Percentiles rank a stretch among this genome's conserved stretches.
Evolutionary conservation across 2,888 invertebrate species (phyloP).

Genomic region (Plebejus argus): DNA sequence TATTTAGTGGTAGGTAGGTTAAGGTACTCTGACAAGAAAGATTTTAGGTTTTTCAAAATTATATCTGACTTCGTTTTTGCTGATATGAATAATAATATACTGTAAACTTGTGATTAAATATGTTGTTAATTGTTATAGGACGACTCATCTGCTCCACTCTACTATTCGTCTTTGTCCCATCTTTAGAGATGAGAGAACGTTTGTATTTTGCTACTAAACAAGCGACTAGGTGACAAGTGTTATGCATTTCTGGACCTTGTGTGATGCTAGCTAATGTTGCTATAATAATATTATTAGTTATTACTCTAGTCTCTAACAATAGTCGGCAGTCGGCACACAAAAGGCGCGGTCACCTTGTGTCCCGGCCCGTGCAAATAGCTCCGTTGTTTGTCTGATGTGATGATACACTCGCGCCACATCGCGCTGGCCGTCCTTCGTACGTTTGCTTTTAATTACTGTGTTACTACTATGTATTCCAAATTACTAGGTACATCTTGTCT

Average conservation of each 20-base stretch:
- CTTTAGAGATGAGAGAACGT: not conserved
- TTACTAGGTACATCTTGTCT: not conserved
- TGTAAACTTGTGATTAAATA: not conserved
- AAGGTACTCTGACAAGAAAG: not conserved
- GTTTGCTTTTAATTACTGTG: conserved; percentile 18
- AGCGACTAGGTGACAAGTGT: not conserved
- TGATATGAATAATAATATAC: not conserved
- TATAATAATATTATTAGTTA: conserved; percentile 17
- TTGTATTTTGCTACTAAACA: not conserved
- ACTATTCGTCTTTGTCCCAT: not conserved
- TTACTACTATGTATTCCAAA: not conserved
- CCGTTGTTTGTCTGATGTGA: conserved; percentile 33
- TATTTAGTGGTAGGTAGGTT: not conserved
- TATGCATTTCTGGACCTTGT: conserved; percentile 27
- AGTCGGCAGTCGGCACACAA: conserved; percentile 39
- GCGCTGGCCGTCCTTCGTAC: conserved; percentile 5
- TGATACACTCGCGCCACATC: not conserved
- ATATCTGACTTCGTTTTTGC: not conserved
- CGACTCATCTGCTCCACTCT: conserved; percentile 15
- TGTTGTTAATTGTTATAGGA: not conserved
- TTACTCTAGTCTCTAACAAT: conserved; percentile 31
- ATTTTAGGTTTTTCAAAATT: not conserved
- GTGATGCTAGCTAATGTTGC: conserved; percentile 25
- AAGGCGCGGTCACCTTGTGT: conserved; percentile 71
- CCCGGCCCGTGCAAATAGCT: conserved; percentile 62